Evolutionary conservation across 2,113 vertebrate genomes (phyloP), one percentile per base, ranked within the genome.

Genomic region (Etheostoma spectabile): DNA sequence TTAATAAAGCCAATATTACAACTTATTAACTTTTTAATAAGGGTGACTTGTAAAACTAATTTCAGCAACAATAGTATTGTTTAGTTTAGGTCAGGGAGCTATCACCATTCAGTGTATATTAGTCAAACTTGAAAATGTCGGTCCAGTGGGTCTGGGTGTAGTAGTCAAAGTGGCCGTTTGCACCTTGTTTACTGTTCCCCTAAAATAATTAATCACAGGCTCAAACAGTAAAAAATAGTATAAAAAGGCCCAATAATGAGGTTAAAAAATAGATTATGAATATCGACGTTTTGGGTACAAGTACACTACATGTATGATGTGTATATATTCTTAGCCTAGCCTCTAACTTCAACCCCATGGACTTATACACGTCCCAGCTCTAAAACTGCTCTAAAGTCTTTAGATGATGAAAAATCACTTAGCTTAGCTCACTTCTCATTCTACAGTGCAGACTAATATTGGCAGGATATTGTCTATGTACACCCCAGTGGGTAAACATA

Each of bases 381-480:
- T 30, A 30, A 30, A 30, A 30, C 30, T 30, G 38, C 74, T 67
- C 27, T 22, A 22, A 82, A 81, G 8, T 71, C 64, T 64, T 13
- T 10, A 57, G 59, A 48, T 73, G 27, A 73, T 78, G 45, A 77
- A 77, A 77, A 63, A 57, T 68, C n/a, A 46, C 49, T 49, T 5
- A 18, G 35, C 1, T 48, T 3, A 35, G 14, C 65, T 69, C 22
- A 57, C 27, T n/a, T 65, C 38, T 49, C 5, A 30, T 3, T 66
- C 35, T 33, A 8, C 15, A 18, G 4, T 19, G 4, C 64, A 71
- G 55, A 63, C 24, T 74, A 63, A 73, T 64, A 12, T 60, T 65
- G 30, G 49, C 66, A 66, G 18, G 22, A 42, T 10, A 42, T 11
- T 42, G 38, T 75, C 64, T 56, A 30, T 60, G 49, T n/a, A 24